These are phyloP conservation scores for Periophthalmodon schlosseri DNA, from an alignment of 2,113 vertebrate species.

Conservation along the genomic window DNA sequence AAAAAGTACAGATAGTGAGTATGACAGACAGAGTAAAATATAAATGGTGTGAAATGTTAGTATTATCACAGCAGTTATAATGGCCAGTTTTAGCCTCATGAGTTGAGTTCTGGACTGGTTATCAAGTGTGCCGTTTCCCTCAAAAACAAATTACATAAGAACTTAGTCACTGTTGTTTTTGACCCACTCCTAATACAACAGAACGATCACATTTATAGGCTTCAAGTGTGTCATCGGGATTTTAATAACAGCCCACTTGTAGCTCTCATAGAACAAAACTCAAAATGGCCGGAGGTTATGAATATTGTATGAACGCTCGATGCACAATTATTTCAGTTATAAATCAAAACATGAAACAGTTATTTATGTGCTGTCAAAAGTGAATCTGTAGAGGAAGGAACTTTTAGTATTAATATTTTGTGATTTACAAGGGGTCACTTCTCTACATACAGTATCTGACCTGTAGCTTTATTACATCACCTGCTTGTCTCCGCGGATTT, in stretches of 20 bases:
- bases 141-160: conserved; percentile 5
- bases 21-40: no score
- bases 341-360: no score
- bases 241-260: conserved; percentile 5
- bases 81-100: neutral
- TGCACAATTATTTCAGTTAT: no score
- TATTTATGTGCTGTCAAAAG: no score
- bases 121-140: neutral
- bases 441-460: no score
- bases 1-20: no score
- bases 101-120: neutral
- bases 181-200: neutral
- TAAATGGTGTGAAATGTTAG: no score
- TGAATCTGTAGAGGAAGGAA: no score
- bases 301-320: neutral
- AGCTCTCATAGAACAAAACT: neutral
- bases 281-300: neutral
- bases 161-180: conserved; percentile 3
- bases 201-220: neutral
- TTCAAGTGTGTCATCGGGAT: neutral
- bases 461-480: no score
- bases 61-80: neutral
- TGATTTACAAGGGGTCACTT: no score
- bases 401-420: no score
- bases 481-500: no score